These are phyloP conservation scores for Symphodus melops DNA, from an alignment of 2,113 vertebrate species.

Conservation along the genomic window DNA sequence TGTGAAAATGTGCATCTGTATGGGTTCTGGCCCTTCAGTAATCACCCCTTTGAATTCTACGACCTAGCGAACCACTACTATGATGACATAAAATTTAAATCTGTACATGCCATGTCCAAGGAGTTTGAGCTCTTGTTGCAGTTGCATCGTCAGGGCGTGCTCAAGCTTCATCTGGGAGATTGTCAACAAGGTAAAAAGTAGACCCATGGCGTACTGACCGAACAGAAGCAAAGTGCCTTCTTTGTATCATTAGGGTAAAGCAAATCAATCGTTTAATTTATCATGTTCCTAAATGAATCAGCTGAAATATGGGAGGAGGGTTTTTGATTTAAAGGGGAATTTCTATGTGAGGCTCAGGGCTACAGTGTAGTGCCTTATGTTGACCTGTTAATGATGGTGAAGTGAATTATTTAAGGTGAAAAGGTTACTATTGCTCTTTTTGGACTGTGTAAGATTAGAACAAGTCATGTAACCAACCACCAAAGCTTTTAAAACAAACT, in stretches of 20 bases:
- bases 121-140: conserved; percentile 90
- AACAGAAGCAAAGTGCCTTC: conserved; percentile 13
- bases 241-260: conserved; percentile 15
- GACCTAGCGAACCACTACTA: conserved; percentile 94
- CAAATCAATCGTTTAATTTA: background rate
- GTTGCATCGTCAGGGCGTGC: conserved; percentile 90
- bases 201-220: background rate
- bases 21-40: conserved; percentile 95
- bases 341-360: no score
- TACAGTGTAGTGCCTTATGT: no score
- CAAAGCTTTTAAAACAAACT: no score
- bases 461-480: background rate
- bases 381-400: conserved; percentile 39
- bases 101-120: conserved; percentile 92
- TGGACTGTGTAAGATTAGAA: no score
- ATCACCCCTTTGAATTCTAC: conserved; percentile 76
- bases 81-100: conserved; percentile 87
- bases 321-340: no score
- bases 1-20: conserved; percentile 91
- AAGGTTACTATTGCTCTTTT: no score
- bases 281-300: background rate
- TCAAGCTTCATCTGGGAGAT: conserved; percentile 89
- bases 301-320: no score
- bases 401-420: conserved; percentile 34
- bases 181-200: conserved; percentile 72